Base-by-base conservation (phyloP, 37 sponge, comb jelly and placozoan species). In the Haliclona indistincta region DNA sequence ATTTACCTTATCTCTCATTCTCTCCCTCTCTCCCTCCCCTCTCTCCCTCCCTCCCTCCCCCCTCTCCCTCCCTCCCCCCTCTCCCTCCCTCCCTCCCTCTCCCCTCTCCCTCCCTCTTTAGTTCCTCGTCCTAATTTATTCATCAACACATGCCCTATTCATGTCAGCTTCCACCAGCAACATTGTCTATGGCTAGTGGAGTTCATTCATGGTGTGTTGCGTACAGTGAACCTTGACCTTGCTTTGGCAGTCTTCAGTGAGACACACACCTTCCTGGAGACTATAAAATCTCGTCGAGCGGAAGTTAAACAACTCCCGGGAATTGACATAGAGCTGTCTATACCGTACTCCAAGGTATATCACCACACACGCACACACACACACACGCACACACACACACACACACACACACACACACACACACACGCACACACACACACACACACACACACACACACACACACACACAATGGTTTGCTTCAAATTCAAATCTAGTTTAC, bases 101-200 rank as follows among this genome's bases (percentile, higher is more conserved):
- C 49, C 33, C 23, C 17, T 28, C 38, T 61, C 54, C 30, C 30
- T 43, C 45, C 64, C 41, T 43, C 45, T 43, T 3, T 55, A 93
- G 93, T 81, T 3, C 93, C 93, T 23, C 84, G 93, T n/a, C 93
- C 92, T 0, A 88, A 87, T 55, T 25, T 88, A 10, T 63, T 67
- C 36, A 56, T 93, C 38, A 52, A 87, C 71, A 38, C 80, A 38
- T 84, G 67, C 74, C 93, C 93, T 2, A 34, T 93, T 1, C 93
- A 93, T 44, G 75, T 76, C 56, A 81, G 74, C 67, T 40, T 93
- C 62, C 64, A 93, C 63, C 93, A 93, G 65, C 23, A 80, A 65
- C 88, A 81, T 19, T 74, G 64, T 34, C 63, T 93, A 40, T 93
- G 93, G 93, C 53, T 93, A 38, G 80, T 77, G 36, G 89, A 93